These are phyloP conservation scores for Tetragnatha versicolor DNA, from an alignment of 1,140 invertebrate genomes.

Conservation along the genomic window DNA sequence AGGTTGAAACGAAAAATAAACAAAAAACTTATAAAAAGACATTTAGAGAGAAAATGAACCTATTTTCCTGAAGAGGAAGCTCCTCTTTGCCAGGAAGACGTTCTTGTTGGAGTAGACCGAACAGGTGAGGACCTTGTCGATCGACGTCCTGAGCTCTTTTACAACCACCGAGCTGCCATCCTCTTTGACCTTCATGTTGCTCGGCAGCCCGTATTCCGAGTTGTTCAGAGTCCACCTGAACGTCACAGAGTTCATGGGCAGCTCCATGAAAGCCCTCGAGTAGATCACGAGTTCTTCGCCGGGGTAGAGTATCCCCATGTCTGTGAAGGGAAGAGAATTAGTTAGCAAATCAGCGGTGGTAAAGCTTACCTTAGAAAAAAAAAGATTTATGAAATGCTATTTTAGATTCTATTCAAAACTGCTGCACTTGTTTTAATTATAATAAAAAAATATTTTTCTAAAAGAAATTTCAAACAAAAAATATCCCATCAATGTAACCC, in stretches of 20 bases:
- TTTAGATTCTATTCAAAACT: no score
- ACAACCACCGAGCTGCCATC: constrained; percentile 16
- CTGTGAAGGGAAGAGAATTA: no score
- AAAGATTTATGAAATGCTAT: no score
- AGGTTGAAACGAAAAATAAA: no score
- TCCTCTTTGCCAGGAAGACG: constrained; percentile 13
- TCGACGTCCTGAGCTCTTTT: neutral
- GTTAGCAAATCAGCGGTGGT: no score
- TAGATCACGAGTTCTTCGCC: constrained; percentile 27
- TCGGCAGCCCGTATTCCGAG: neutral
- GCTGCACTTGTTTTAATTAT: no score
- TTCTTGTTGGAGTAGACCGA: constrained; percentile 15
- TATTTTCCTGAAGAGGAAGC: constrained; percentile 23
- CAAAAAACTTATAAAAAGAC: neutral
- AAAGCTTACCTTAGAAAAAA: no score
- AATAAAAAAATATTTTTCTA: no score
- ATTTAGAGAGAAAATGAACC: neutral
- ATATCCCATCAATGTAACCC: no score
- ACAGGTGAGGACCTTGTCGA: constrained; percentile 6
- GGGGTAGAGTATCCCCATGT: constrained; percentile 10
- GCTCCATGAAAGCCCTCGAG: constrained; percentile 16
- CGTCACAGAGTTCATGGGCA: neutral
- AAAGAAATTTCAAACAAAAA: no score
- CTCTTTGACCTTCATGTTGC: constrained; percentile 14
- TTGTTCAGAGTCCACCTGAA: constrained; percentile 12